These are phyloP conservation scores for Sogatella furcifera DNA, from an alignment of 1,140 invertebrate genomes.

Conservation along the genomic window DNA sequence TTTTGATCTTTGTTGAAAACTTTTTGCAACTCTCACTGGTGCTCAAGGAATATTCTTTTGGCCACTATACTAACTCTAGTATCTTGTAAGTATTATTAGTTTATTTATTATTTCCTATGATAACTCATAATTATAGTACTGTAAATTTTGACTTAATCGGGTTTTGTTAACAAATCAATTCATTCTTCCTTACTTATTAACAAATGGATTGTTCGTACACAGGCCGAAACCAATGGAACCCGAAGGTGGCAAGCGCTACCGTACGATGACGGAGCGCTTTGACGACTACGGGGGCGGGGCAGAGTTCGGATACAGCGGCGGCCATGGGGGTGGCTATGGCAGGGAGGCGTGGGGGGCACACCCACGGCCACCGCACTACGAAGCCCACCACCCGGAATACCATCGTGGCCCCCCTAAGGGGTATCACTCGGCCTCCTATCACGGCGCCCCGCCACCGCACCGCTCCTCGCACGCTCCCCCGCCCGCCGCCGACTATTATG, in stretches of 20 bases:
- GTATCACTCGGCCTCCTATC: not conserved
- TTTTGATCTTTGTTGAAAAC: no score
- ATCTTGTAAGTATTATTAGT: no score
- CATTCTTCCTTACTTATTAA: no score
- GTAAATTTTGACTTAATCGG: no score
- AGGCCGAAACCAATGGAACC: conserved; percentile 1
- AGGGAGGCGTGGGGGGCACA: not conserved
- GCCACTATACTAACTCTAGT: no score
- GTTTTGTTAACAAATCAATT: no score
- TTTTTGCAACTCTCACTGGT: no score
- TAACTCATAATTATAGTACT: no score
- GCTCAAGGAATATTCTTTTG: no score
- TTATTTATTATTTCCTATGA: no score
- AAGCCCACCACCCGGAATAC: not conserved
- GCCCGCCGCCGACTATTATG: conserved; percentile 12
- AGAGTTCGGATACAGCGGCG: conserved; percentile 1
- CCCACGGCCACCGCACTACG: not conserved
- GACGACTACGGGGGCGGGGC: conserved; percentile 17
- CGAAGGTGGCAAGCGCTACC: conserved; percentile 14
- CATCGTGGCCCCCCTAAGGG: not conserved
- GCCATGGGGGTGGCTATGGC: conserved; percentile 7
- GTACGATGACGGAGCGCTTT: conserved; percentile 18
- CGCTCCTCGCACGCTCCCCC: not conserved
- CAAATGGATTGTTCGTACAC: no score
- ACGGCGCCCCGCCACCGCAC: not conserved